These are phyloP conservation scores for Megalops atlanticus DNA, from an alignment of 2,113 vertebrate species.

Conservation along the genomic window DNA sequence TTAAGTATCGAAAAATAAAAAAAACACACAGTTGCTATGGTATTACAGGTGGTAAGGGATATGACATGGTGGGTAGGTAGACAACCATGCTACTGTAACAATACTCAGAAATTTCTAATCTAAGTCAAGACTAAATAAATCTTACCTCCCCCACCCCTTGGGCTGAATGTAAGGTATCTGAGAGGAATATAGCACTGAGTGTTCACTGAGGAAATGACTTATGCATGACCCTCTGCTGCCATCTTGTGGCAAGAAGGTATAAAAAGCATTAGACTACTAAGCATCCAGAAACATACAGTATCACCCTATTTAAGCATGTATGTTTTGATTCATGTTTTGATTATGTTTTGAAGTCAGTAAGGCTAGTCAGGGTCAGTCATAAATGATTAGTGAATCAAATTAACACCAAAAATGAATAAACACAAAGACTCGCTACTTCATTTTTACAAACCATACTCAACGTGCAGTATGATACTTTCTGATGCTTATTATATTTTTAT, in stretches of 20 bases:
- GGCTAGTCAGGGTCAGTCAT: neutral
- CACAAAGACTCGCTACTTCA: too few relatives aligned
- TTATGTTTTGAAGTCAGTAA: neutral
- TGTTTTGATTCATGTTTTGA: too few relatives aligned
- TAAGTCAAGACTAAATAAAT: neutral
- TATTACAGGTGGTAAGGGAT: too few relatives aligned
- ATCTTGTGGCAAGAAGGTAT: slow-evolving; percentile 33
- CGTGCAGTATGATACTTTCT: too few relatives aligned
- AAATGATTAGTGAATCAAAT: too few relatives aligned
- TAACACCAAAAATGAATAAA: too few relatives aligned
- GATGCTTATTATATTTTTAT: too few relatives aligned
- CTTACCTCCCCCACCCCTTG: neutral
- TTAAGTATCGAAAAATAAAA: neutral
- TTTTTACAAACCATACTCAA: too few relatives aligned
- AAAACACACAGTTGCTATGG: too few relatives aligned
- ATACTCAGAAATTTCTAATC: too few relatives aligned
- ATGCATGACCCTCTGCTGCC: slow-evolving; percentile 31
- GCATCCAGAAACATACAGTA: neutral
- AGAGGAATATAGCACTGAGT: neutral
- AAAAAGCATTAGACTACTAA: neutral
- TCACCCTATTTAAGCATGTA: too few relatives aligned
- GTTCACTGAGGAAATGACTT: neutral
- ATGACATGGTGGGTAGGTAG: too few relatives aligned
- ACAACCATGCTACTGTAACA: neutral
- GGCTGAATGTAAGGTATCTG: neutral